These are phyloP conservation scores for Agrypnia vestita DNA, from an alignment of 1,140 invertebrate genomes.

Conservation along the genomic window DNA sequence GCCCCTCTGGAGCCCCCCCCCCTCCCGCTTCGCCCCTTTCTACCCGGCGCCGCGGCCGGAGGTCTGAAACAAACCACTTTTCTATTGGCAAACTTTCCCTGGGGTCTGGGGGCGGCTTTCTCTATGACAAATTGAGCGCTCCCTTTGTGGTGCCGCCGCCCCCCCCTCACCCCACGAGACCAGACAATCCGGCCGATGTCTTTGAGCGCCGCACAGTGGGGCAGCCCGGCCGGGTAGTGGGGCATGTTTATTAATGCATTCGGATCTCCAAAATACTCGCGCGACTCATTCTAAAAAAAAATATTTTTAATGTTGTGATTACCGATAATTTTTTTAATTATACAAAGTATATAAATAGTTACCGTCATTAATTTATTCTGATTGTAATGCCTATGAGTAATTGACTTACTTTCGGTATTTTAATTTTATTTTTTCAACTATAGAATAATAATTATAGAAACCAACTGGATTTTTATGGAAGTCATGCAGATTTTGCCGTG, in stretches of 20 bases:
- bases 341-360: too few relatives aligned
- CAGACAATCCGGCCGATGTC: constrained; percentile 30
- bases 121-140: constrained; percentile 56
- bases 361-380: too few relatives aligned
- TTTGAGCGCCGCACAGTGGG: constrained; percentile 17
- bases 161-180: neutral
- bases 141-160: constrained; percentile 46
- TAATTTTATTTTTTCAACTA: too few relatives aligned
- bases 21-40: too few relatives aligned
- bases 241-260: neutral
- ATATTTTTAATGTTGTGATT: too few relatives aligned
- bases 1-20: neutral
- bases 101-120: constrained; percentile 39
- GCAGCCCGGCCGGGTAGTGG: neutral
- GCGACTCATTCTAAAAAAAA: too few relatives aligned
- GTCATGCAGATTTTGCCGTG: too few relatives aligned
- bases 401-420: too few relatives aligned
- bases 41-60: neutral
- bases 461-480: too few relatives aligned
- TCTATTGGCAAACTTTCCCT: constrained; percentile 56
- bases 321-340: too few relatives aligned
- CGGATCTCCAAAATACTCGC: neutral
- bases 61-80: constrained; percentile 53
- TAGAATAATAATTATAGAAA: too few relatives aligned
- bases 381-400: too few relatives aligned